Conservation (phyloP, 2,797 vertebrate genomes). For the Stomatorhinus walkeri region DNA sequence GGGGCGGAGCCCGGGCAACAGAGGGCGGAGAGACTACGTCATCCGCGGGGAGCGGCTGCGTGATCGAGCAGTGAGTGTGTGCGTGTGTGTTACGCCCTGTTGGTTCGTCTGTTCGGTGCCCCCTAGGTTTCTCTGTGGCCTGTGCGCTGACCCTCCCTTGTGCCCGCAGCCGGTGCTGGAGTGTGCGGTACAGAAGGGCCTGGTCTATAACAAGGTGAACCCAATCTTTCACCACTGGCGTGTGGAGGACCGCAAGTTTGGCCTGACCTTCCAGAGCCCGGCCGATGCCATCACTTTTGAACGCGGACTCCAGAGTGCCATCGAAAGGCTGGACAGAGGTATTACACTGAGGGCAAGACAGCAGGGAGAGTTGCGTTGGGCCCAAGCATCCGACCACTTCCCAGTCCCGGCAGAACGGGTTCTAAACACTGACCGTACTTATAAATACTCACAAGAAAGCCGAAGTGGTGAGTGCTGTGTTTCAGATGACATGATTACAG, state of each 20-base stretch:
- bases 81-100: slow-evolving; percentile 42
- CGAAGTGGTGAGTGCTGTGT: background rate
- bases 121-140: slow-evolving; percentile 30
- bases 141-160: slow-evolving; percentile 27
- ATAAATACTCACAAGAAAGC: background rate
- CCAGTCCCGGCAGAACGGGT: background rate
- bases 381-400: background rate
- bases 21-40: slow-evolving; percentile 70
- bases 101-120: background rate
- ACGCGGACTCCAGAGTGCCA: slow-evolving; percentile 71
- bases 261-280: slow-evolving; percentile 86
- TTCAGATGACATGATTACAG: background rate
- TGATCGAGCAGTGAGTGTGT: slow-evolving; percentile 84
- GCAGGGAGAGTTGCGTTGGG: background rate
- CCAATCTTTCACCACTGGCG: slow-evolving; percentile 94
- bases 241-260: slow-evolving; percentile 82
- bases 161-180: slow-evolving; percentile 74
- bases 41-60: slow-evolving; percentile 80
- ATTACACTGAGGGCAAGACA: slow-evolving; percentile 16
- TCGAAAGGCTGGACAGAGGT: slow-evolving; percentile 80
- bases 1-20: slow-evolving; percentile 70
- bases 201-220: slow-evolving; percentile 90
- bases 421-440: background rate
- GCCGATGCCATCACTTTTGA: slow-evolving; percentile 83
- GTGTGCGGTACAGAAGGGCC: slow-evolving; percentile 73